Percentiles rank a stretch among this genome's conserved stretches.
phyloP scores from a whole-genome alignment of 2,888 invertebrate species.

The Tinea pellionella region DNA sequence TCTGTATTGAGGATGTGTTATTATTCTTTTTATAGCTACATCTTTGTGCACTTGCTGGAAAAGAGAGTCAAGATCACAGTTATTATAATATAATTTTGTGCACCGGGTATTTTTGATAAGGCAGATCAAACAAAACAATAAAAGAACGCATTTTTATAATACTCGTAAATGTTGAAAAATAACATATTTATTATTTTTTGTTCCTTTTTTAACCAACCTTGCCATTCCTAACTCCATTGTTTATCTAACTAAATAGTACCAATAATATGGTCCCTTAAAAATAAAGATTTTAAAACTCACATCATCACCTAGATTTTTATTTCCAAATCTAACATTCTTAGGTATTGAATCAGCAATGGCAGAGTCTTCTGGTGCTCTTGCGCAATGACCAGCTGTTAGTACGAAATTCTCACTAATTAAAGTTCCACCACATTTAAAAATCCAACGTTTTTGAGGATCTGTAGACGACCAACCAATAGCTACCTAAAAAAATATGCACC shows the following conservation, averaged over 20 bases:
- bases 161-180: no score
- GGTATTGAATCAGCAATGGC: constrained; percentile 22
- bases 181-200: no score
- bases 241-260: no score
- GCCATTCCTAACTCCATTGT: no score
- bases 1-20: constrained; percentile 32
- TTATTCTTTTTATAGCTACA: constrained; percentile 28
- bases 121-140: no score
- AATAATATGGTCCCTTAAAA: no score
- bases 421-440: constrained; percentile 70
- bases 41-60: constrained; percentile 19
- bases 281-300: constrained; percentile 20
- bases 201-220: no score
- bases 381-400: constrained; percentile 75
- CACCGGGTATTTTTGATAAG: no score
- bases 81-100: no score
- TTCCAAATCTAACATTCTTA: constrained; percentile 31
- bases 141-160: no score
- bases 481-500: constrained; percentile 21
- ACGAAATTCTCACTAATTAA: constrained; percentile 71
- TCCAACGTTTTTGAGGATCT: constrained; percentile 22
- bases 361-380: constrained; percentile 20
- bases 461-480: constrained; percentile 31
- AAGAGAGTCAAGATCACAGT: no score
- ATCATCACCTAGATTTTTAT: constrained; percentile 25